phyloP scores from a whole-genome alignment of 2,797 vertebrate species.

The Odontamblyopus rebecca region DNA sequence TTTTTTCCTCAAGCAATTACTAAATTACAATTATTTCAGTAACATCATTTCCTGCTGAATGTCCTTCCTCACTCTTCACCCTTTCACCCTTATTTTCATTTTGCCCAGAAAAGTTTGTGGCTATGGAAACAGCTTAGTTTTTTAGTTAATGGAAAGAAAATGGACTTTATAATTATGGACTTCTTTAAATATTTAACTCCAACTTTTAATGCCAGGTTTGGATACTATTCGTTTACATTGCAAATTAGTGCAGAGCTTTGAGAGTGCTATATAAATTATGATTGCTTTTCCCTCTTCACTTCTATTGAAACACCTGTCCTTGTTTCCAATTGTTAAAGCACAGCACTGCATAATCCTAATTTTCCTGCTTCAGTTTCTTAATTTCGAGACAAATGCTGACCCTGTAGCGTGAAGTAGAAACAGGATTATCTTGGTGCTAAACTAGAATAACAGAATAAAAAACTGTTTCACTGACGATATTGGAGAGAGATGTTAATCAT shows the following conservation, averaged over 20 bases:
- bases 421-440: constrained; percentile 43
- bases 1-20: too few species aligned
- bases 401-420: constrained; percentile 27
- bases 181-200: neutral
- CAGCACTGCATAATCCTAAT: constrained; percentile 22
- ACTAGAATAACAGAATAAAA: constrained; percentile 60
- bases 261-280: neutral
- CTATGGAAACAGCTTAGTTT: neutral
- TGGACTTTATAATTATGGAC: too few species aligned
- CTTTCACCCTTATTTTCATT: too few species aligned
- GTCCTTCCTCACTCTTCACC: too few species aligned
- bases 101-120: neutral
- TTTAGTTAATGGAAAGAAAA: neutral
- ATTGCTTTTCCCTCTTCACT: neutral
- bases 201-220: neutral
- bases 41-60: too few species aligned
- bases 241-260: neutral
- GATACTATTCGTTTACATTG: neutral
- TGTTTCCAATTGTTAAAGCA: neutral
- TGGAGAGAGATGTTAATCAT: constrained; percentile 68
- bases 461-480: constrained; percentile 55
- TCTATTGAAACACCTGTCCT: neutral
- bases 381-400: constrained; percentile 38
- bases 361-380: constrained; percentile 16
- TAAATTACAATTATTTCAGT: too few species aligned